Evolutionary conservation across 1,140 invertebrate species (phyloP), one percentile per base, ranked within the genome.

Genomic region (Drosophila persimilis): DNA sequence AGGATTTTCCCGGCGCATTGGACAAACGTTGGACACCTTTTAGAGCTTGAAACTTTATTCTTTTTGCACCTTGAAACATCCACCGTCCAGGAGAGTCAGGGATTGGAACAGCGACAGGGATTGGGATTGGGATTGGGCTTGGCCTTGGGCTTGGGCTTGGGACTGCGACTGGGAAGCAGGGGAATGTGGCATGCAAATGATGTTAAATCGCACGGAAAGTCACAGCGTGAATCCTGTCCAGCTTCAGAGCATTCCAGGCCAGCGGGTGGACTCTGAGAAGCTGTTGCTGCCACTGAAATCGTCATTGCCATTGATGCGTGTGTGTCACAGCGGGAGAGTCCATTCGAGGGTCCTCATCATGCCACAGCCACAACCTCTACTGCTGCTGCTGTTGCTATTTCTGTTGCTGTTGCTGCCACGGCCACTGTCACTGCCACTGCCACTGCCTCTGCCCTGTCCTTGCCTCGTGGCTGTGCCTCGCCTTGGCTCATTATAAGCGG

Each of bases 401-500:
- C 17, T 17, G 17, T 17, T 11, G 3, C 31, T 35, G 8, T 35
- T 35, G 7, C 31, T 35, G 31, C 31, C 31, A 35, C 31, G 31
- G 31, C 31, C 31, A 35, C 31, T 20, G 7, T 3, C 11, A 13
- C 35, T 4, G 8, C 60, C 11, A 13, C 35, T 4, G 8, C 60
- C 24, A 9, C 24, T 20, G 9, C 22, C 17, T 6, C 15, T 31
- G 51, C 20, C 39, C 47, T 20, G 15, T 31, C 15, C 15, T 52
- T 53, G 58, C 62, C 60, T 52, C 69, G 41, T 62, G 54, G 65
- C 56, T 58, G 54, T 65, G 71, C 66, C 57, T 57, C 54, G 69
- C 66, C 66, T 69, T 69, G 79, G 74, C 83, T 81, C 81, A 86
- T 81, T 85, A 85, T 74, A 66, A 86, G 74, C 72, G 76, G 62